Conservation (phyloP, 2,113 vertebrate species). For the Climacteris rufus region DNA sequence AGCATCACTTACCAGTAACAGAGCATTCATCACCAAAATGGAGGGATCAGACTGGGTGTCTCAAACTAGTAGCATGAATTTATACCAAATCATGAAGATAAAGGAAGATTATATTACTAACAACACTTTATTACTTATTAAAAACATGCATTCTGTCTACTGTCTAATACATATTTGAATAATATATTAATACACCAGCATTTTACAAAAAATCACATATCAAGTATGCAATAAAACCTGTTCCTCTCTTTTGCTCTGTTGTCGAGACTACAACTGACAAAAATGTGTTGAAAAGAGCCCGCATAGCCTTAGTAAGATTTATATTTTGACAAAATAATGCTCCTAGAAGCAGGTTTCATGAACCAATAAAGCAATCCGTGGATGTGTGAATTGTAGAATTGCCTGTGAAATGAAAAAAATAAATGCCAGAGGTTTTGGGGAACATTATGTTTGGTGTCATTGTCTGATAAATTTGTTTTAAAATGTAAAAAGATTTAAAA, state of each 20-base stretch:
- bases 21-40: neutral
- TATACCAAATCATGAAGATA: neutral
- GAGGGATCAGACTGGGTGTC: neutral
- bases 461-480: conserved; percentile 64
- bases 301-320: conserved; percentile 16
- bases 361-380: conserved; percentile 33
- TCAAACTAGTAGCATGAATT: neutral
- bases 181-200: neutral
- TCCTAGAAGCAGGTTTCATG: conserved; percentile 20
- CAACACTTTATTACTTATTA: neutral
- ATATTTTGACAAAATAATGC: conserved; percentile 33
- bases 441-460: conserved; percentile 22
- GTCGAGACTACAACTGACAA: conserved; percentile 20
- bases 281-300: neutral
- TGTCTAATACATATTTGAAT: neutral
- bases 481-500: conserved; percentile 59
- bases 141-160: neutral
- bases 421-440: conserved; percentile 15
- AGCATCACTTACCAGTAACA: neutral
- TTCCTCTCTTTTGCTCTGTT: neutral
- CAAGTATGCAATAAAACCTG: neutral
- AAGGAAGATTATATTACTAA: conserved; percentile 9
- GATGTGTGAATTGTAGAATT: conserved; percentile 50
- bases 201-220: neutral
- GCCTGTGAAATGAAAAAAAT: conserved; percentile 46